A percentile compares a stretch with the other conserved stretches of the same genome.
These are phyloP conservation scores for Perizoma flavofasciatum DNA, from an alignment of 2,888 invertebrate genomes.

Conservation along the genomic window DNA sequence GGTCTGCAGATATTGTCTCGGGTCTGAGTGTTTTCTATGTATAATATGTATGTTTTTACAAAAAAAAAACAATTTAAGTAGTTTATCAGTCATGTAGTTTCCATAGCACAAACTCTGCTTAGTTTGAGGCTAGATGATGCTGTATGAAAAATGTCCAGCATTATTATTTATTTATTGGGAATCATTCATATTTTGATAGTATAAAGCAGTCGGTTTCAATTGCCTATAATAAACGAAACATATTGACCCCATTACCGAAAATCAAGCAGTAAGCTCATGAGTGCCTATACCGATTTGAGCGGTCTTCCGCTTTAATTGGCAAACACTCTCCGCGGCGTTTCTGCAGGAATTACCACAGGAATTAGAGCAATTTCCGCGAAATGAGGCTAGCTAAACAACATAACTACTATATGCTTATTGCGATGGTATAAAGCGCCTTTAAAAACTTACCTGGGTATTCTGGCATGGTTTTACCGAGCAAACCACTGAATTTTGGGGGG, in stretches of 20 bases:
- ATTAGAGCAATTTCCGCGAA: slow-evolving; percentile 27
- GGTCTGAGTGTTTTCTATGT: no score
- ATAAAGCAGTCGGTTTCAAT: neutral
- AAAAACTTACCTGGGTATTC: slow-evolving; percentile 1
- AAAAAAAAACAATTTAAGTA: no score
- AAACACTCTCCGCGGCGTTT: slow-evolving; percentile 22
- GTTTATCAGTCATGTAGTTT: no score
- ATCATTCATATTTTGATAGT: no score
- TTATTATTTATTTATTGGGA: no score
- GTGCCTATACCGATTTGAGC: slow-evolving; percentile 19
- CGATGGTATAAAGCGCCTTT: slow-evolving; percentile 9
- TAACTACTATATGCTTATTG: slow-evolving; percentile 15
- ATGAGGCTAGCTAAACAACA: slow-evolving; percentile 22
- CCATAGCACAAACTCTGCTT: no score
- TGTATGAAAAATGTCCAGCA: no score
- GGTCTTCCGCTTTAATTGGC: slow-evolving; percentile 26
- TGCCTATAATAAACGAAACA: slow-evolving; percentile 5
- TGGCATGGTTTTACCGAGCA: neutral
- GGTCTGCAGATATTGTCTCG: no score
- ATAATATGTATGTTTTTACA: no score
- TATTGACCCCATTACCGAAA: slow-evolving; percentile 20
- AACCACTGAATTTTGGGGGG: no score
- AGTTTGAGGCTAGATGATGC: no score
- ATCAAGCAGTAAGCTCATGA: slow-evolving; percentile 26
- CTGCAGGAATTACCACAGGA: slow-evolving; percentile 24